Conservation (phyloP, 2,113 vertebrate genomes). For the Nesoenas mayeri region DNA sequence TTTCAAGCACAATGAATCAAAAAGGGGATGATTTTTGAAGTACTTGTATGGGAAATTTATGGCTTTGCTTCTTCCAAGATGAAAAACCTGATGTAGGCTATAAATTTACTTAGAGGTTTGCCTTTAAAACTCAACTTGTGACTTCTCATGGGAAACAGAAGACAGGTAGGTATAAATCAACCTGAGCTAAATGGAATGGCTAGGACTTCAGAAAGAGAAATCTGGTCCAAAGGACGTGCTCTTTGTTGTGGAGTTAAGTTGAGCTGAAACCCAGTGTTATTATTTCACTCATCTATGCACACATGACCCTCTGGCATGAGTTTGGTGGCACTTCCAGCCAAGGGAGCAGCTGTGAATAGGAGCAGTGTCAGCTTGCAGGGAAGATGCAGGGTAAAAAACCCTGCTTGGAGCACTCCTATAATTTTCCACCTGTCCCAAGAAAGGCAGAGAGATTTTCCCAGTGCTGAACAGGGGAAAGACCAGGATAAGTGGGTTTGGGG, state of each 20-base stretch:
- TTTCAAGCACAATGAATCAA: conserved; percentile 25
- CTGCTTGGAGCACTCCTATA: not conserved
- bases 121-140: conserved; percentile 11
- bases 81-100: conserved; percentile 11
- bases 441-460: not conserved
- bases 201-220: not conserved
- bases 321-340: not conserved
- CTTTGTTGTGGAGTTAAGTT: not conserved
- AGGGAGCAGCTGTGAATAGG: not conserved
- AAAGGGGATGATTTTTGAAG: conserved; percentile 6
- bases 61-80: conserved; percentile 16
- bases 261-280: not conserved
- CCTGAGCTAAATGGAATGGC: not conserved
- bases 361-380: not conserved
- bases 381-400: not conserved
- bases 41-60: not conserved
- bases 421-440: not conserved
- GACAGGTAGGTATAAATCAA: not conserved
- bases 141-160: conserved; percentile 10
- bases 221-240: not conserved
- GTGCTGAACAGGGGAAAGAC: not conserved
- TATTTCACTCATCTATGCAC: not conserved
- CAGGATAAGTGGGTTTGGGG: not conserved
- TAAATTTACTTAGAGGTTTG: conserved; percentile 13
- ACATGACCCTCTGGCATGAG: not conserved